Percentiles rank a stretch among this genome's conserved stretches.
These are phyloP conservation scores for Apeltes quadracus DNA, from an alignment of 2,113 vertebrate species.

Conservation along the genomic window DNA sequence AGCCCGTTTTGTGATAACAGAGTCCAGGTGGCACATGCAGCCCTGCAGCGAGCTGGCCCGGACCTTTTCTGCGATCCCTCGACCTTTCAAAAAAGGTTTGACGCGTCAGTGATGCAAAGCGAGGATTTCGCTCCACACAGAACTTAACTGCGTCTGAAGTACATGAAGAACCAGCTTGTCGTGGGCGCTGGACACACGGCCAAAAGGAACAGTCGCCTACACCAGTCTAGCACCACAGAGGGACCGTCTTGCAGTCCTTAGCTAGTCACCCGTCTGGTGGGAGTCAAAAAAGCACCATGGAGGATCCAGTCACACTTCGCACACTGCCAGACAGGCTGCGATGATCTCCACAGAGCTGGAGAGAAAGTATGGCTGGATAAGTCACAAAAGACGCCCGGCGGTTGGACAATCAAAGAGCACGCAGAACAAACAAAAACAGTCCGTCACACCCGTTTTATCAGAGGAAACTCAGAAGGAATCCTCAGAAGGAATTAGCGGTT, in stretches of 20 bases:
- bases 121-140: slow-evolving; percentile 11
- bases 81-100: slow-evolving; percentile 51
- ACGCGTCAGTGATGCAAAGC: slow-evolving; percentile 35
- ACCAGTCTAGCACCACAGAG: slow-evolving; percentile 77
- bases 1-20: slow-evolving; percentile 63
- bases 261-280: slow-evolving; percentile 73
- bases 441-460: slow-evolving; percentile 26
- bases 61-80: slow-evolving; percentile 51
- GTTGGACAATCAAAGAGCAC: slow-evolving; percentile 38
- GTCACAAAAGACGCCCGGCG: slow-evolving; percentile 48
- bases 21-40: slow-evolving; percentile 25
- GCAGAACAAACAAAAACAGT: slow-evolving; percentile 36
- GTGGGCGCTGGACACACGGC: slow-evolving; percentile 56
- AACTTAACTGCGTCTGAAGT: slow-evolving; percentile 35
- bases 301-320: slow-evolving; percentile 55
- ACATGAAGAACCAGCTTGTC: slow-evolving; percentile 44
- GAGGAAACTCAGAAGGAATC: slow-evolving; percentile 10
- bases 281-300: slow-evolving; percentile 69
- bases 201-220: slow-evolving; percentile 68
- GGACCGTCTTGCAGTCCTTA: slow-evolving; percentile 64
- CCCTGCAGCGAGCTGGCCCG: slow-evolving; percentile 24
- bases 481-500: slow-evolving; percentile 26
- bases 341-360: slow-evolving; percentile 61
- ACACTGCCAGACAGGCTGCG: slow-evolving; percentile 58
- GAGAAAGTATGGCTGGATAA: slow-evolving; percentile 66